These are phyloP conservation scores for Chrysemys picta DNA, from an alignment of 2,113 vertebrate species.

Conservation along the genomic window DNA sequence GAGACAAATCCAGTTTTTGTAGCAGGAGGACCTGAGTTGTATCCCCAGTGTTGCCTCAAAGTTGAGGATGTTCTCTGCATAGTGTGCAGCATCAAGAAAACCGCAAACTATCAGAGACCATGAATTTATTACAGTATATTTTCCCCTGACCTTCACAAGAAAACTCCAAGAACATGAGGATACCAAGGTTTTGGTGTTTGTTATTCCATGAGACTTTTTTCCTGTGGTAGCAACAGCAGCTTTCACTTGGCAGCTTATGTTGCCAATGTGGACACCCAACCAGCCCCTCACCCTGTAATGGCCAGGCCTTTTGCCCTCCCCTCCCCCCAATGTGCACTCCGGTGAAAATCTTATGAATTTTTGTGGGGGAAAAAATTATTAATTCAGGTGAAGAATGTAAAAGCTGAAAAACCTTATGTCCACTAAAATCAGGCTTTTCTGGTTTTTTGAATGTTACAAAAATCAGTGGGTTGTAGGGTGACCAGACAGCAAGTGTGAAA, in stretches of 20 bases:
- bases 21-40: neutral
- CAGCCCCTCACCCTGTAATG: neutral
- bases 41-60: neutral
- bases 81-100: neutral
- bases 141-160: conserved; percentile 4
- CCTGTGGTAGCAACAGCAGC: neutral
- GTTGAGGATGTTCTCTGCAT: neutral
- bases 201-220: neutral
- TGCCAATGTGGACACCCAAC: neutral
- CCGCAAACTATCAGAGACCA: neutral
- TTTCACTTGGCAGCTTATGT: neutral
- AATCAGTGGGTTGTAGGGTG: no score
- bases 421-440: neutral
- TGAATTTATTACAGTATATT: neutral
- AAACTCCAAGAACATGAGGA: neutral
- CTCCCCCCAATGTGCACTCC: neutral
- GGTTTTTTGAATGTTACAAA: neutral
- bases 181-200: neutral
- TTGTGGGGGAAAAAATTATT: neutral
- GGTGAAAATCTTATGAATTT: neutral
- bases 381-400: neutral
- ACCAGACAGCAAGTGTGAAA: no score
- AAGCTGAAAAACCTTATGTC: neutral
- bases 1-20: neutral
- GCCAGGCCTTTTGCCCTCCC: no score